Conservation (phyloP, 2,113 vertebrate genomes). For the Syngnathus typhle region DNA sequence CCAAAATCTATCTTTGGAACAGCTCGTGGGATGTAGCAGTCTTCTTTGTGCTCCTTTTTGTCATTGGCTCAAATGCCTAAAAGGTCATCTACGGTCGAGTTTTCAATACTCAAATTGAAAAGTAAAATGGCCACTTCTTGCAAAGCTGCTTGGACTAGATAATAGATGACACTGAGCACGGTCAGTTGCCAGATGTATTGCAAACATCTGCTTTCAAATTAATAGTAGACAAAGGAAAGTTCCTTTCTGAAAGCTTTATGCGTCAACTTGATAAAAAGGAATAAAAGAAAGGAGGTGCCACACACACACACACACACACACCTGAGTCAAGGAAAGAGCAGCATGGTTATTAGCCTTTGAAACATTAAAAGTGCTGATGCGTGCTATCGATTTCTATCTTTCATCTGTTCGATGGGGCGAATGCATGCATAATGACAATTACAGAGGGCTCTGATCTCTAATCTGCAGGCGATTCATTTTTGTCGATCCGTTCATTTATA, state of each 20-base stretch:
- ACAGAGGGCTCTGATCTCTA: constrained; percentile 58
- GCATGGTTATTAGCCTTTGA: constrained; percentile 41
- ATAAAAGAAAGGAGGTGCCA: not conserved
- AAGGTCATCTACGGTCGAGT: not conserved
- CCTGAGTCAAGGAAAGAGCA: constrained; percentile 25
- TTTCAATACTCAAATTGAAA: not conserved
- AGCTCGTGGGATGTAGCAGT: not conserved
- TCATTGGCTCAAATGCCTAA: not conserved
- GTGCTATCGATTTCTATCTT: constrained; percentile 55
- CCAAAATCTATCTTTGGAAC: not conserved
- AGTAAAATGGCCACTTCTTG: not conserved
- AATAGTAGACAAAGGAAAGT: not conserved
- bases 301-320: not conserved
- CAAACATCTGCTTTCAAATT: not conserved
- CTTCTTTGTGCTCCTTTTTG: not conserved
- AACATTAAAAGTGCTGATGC: constrained; percentile 61
- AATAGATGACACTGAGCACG: not conserved
- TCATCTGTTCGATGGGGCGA: constrained; percentile 50
- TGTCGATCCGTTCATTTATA: constrained; percentile 60
- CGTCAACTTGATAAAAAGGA: not conserved
- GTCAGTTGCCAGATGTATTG: not conserved
- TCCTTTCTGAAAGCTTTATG: constrained; percentile 1
- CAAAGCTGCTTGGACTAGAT: not conserved
- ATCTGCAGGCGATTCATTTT: constrained; percentile 54
- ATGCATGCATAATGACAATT: constrained; percentile 63